These are phyloP conservation scores for Globodera rostochiensis DNA, from an alignment of 1,140 invertebrate species.

Conservation along the genomic window DNA sequence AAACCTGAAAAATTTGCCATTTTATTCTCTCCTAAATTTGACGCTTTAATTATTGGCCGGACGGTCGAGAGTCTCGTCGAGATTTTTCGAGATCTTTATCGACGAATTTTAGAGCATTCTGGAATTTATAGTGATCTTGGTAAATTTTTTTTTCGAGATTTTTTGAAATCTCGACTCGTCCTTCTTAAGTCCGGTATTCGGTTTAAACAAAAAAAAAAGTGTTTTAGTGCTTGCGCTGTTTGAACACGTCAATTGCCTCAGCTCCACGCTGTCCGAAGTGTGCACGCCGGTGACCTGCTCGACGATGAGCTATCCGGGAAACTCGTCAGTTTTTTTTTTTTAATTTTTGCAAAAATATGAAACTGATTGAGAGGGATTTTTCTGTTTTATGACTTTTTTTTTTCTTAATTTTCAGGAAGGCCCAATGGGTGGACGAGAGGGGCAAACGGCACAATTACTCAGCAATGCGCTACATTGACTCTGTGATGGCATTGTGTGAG, in stretches of 20 bases:
- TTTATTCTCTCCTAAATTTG: background rate
- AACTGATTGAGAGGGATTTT: background rate
- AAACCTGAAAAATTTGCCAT: background rate
- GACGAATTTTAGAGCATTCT: background rate
- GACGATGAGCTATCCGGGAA: constrained; percentile 57
- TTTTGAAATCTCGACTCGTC: background rate
- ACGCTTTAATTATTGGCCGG: background rate
- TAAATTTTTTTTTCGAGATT: background rate
- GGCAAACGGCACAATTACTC: constrained; percentile 60
- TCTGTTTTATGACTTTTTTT: background rate
- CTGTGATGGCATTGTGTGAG: constrained; percentile 62
- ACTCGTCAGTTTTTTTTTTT: constrained; percentile 37
- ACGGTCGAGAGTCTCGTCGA: background rate
- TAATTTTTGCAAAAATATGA: background rate
- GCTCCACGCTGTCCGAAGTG: constrained; percentile 57
- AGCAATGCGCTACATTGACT: constrained; percentile 61
- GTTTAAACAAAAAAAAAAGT: background rate
- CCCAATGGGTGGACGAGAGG: constrained; percentile 56
- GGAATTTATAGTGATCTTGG: background rate
- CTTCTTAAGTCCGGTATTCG: background rate
- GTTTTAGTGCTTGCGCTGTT: constrained; percentile 58
- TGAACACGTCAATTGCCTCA: constrained; percentile 63
- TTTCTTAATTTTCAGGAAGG: constrained; percentile 60
- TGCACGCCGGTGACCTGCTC: constrained; percentile 55
- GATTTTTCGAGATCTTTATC: background rate